Conservation (phyloP, 2,888 invertebrate genomes). For the Epinotia brunnichana region DNA sequence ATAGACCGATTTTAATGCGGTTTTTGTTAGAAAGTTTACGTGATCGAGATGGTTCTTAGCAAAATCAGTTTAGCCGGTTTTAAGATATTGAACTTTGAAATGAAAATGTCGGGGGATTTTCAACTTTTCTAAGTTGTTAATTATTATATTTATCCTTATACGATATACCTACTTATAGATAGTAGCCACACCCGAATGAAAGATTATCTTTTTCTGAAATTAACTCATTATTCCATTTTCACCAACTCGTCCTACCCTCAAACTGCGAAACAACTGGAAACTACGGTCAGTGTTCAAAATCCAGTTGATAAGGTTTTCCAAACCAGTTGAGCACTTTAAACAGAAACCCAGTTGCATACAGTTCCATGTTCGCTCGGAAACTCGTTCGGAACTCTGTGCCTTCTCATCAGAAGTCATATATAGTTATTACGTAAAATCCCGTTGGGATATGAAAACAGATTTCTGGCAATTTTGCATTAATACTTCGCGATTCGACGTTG, state of each 20-base stretch:
- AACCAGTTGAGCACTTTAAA: background rate
- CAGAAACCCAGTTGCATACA: constrained; percentile 1
- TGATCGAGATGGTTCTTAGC: too few species aligned
- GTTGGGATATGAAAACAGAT: background rate
- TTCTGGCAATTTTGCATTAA: background rate
- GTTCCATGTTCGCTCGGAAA: background rate
- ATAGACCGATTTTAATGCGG: too few species aligned
- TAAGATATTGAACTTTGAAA: too few species aligned
- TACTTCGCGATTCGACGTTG: background rate
- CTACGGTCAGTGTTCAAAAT: background rate
- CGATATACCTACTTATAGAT: too few species aligned
- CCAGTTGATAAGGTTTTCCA: background rate
- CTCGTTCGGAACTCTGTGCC: constrained; percentile 8
- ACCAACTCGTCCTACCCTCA: background rate
- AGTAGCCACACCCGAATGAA: too few species aligned
- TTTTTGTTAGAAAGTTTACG: too few species aligned
- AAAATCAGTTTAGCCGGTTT: too few species aligned
- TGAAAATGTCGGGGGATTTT: too few species aligned
- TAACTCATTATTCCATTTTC: background rate
- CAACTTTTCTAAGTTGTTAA: too few species aligned
- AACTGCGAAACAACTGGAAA: background rate
- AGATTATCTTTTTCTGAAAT: background rate
- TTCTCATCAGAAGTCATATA: constrained; percentile 18
- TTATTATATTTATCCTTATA: too few species aligned
- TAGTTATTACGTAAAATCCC: constrained; percentile 14